Evolutionary conservation across 2,888 invertebrate genomes (phyloP).

Genomic region (Calliscelio sp.): DNA sequence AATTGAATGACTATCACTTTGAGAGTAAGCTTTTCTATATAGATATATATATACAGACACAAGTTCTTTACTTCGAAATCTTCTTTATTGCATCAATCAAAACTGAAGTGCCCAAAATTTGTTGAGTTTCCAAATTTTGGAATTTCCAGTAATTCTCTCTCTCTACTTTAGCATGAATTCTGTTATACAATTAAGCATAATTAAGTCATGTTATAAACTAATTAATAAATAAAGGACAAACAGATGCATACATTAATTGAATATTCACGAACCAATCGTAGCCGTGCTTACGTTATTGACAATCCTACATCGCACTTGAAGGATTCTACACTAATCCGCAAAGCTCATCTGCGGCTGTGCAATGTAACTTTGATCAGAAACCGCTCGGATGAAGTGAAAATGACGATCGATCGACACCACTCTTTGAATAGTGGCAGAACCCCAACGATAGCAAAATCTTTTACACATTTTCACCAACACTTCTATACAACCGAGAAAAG

Average conservation of each 20-base stretch:
- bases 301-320: slow-evolving; percentile 45
- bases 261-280: slow-evolving; percentile 26
- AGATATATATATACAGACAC: neutral
- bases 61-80: neutral
- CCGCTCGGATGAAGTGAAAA: slow-evolving; percentile 69
- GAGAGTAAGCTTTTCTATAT: slow-evolving; percentile 20
- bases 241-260: slow-evolving; percentile 21
- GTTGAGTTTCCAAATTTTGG: too few relatives aligned
- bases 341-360: slow-evolving; percentile 60
- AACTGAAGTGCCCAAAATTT: neutral
- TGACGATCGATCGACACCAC: slow-evolving; percentile 72
- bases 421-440: slow-evolving; percentile 56
- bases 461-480: slow-evolving; percentile 30
- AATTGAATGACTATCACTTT: slow-evolving; percentile 30
- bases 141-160: too few relatives aligned
- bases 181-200: too few relatives aligned
- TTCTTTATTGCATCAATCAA: neutral
- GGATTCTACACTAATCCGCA: slow-evolving; percentile 48
- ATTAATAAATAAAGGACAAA: neutral
- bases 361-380: slow-evolving; percentile 68
- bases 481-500: too few relatives aligned
- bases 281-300: slow-evolving; percentile 40
- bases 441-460: slow-evolving; percentile 38
- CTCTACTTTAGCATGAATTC: too few relatives aligned
- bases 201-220: neutral